These are phyloP conservation scores for Adela reaumurella DNA, from an alignment of 2,888 invertebrate genomes.

Conservation along the genomic window DNA sequence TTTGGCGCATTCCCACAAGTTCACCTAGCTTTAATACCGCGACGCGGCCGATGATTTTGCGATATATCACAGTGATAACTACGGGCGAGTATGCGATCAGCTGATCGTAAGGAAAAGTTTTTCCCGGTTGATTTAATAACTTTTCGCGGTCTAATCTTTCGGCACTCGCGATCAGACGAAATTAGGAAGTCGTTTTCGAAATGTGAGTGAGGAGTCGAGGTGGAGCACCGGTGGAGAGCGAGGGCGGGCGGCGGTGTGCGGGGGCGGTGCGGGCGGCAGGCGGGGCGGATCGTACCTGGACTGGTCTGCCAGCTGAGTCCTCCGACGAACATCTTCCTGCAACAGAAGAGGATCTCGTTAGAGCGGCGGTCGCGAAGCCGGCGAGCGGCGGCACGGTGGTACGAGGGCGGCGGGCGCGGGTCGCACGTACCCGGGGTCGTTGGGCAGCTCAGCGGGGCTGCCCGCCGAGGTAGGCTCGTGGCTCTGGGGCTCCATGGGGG, in stretches of 20 bases:
- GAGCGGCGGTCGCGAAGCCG: conserved; percentile 18
- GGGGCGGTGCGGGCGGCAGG: conserved; percentile 20
- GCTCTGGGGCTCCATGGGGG: conserved; percentile 69
- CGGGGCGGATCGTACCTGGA: conserved; percentile 74
- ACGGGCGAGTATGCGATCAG: not conserved
- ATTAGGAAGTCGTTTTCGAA: too few species aligned
- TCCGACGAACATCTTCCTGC: conserved; percentile 99
- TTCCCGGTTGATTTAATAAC: not conserved
- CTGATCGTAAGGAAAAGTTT: not conserved
- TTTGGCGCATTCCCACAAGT: not conserved
- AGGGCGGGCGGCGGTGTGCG: conserved; percentile 17
- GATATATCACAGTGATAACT: too few species aligned
- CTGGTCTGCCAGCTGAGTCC: conserved; percentile 99
- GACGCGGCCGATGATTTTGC: not conserved
- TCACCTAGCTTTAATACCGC: not conserved
- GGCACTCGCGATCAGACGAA: not conserved
- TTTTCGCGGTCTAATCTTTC: not conserved
- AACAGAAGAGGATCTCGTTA: conserved; percentile 61
- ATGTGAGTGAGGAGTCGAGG: too few species aligned
- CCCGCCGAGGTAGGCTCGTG: conserved; percentile 68
- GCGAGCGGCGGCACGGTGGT: conserved; percentile 11
- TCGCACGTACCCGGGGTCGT: conserved; percentile 83
- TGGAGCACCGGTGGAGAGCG: conserved; percentile 10
- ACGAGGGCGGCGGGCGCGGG: conserved; percentile 12
- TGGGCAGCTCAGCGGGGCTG: conserved; percentile 87